Percentiles rank a stretch among this genome's conserved stretches.
phyloP scores from a whole-genome alignment of 2,888 invertebrate genomes.

The Bugula neritina region DNA sequence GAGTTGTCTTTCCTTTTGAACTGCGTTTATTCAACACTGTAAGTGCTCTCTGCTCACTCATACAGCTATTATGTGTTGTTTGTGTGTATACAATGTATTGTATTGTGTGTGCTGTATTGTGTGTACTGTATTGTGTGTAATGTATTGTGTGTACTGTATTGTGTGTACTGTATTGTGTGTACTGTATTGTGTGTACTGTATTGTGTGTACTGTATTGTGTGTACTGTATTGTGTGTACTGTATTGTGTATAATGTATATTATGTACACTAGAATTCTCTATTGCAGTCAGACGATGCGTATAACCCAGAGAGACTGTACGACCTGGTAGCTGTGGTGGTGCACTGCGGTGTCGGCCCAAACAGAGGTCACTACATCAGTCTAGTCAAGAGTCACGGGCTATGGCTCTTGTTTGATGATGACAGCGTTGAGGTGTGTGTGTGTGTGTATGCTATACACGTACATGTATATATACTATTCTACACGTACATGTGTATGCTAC shows the following conservation, averaged over 20 bases:
- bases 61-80: background rate
- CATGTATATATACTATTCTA: too few species aligned
- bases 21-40: slow-evolving; percentile 94
- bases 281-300: slow-evolving; percentile 91
- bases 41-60: slow-evolving; percentile 50
- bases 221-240: too few species aligned
- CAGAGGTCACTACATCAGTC: slow-evolving; percentile 98
- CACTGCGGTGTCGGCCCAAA: slow-evolving; percentile 99
- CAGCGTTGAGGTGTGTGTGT: slow-evolving; percentile 97
- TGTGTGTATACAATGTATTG: slow-evolving; percentile 18
- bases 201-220: too few species aligned
- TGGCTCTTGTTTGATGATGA: slow-evolving; percentile 99
- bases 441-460: too few species aligned
- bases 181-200: too few species aligned
- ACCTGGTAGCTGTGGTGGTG: slow-evolving; percentile 96
- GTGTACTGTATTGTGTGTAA: too few species aligned
- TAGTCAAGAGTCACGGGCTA: slow-evolving; percentile 97
- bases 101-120: too few species aligned
- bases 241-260: too few species aligned
- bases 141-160: too few species aligned
- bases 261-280: background rate
- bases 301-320: slow-evolving; percentile 95
- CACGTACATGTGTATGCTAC: too few species aligned
- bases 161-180: too few species aligned
- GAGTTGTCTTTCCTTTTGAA: slow-evolving; percentile 97